phyloP scores from a whole-genome alignment of 2,888 invertebrate genomes.

The Netelia inedita region DNA sequence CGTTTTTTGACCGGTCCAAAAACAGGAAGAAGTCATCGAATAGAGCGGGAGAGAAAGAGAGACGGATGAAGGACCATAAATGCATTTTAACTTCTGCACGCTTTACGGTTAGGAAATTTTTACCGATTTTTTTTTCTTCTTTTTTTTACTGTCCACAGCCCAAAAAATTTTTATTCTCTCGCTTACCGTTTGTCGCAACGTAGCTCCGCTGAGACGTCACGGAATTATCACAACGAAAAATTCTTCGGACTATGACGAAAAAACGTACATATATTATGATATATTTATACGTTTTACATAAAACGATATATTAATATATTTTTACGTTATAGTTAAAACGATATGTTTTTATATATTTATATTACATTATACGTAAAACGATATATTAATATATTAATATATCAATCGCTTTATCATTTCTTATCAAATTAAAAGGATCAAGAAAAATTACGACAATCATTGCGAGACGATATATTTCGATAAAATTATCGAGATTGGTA shows the following conservation, averaged over 20 bases:
- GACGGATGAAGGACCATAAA: constrained; percentile 57
- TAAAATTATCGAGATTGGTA: no score
- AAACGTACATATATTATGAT: not conserved
- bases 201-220: not conserved
- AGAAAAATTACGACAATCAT: no score
- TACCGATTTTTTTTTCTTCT: constrained; percentile 55
- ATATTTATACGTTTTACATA: not conserved
- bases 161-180: not conserved
- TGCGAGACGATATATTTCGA: no score
- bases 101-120: constrained; percentile 58
- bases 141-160: constrained; percentile 45
- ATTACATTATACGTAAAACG: no score
- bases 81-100: constrained; percentile 58
- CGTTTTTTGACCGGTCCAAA: constrained; percentile 31
- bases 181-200: constrained; percentile 35
- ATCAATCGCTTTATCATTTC: no score
- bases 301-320: no score
- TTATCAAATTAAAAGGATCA: no score
- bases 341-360: no score
- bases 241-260: not conserved
- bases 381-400: no score
- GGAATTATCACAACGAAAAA: constrained; percentile 5
- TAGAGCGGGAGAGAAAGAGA: not conserved
- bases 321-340: no score
- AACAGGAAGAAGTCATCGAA: constrained; percentile 19